A percentile compares a stretch with the other conserved stretches of the same genome.
These are phyloP conservation scores for Miltochrista miniata DNA, from an alignment of 2,888 invertebrate species.

Conservation along the genomic window DNA sequence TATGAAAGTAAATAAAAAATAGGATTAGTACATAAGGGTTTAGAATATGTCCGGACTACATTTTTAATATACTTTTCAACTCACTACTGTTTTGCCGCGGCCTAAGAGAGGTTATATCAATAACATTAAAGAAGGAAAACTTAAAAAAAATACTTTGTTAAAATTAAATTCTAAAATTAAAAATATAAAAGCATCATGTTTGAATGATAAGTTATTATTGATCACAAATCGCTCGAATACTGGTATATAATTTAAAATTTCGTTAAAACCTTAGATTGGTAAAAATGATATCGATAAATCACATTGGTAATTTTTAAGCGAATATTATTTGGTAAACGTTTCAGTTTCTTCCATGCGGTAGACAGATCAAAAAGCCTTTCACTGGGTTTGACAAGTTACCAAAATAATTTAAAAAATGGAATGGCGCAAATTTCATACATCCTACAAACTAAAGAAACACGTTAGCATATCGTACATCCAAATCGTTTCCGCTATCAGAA, in stretches of 20 bases:
- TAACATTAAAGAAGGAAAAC: not conserved
- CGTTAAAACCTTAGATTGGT: not conserved
- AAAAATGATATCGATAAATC: not conserved
- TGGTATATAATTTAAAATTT: not conserved
- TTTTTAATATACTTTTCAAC: conserved; percentile 13
- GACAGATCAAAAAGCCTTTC: conserved; percentile 1
- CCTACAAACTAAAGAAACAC: conserved; percentile 23
- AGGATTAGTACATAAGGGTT: conserved; percentile 47
- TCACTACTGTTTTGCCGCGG: not conserved
- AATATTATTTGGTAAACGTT: not conserved
- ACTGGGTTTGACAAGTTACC: not conserved
- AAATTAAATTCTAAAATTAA: not conserved
- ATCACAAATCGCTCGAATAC: not conserved
- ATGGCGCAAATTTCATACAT: conserved; percentile 18
- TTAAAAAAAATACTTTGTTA: not conserved
- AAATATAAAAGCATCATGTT: not conserved
- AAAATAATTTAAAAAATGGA: conserved; percentile 29
- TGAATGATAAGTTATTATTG: not conserved
- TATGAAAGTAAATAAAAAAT: conserved; percentile 56
- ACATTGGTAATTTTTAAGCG: not conserved
- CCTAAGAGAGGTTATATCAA: not conserved
- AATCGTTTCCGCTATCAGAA: conserved; percentile 12
- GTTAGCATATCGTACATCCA: conserved; percentile 11
- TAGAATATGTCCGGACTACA: conserved; percentile 23
- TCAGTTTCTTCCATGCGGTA: not conserved